Evolutionary conservation across 2,888 invertebrate genomes (phyloP), one percentile per base, ranked within the genome.

Genomic region (Dromius quadrimaculatus): DNA sequence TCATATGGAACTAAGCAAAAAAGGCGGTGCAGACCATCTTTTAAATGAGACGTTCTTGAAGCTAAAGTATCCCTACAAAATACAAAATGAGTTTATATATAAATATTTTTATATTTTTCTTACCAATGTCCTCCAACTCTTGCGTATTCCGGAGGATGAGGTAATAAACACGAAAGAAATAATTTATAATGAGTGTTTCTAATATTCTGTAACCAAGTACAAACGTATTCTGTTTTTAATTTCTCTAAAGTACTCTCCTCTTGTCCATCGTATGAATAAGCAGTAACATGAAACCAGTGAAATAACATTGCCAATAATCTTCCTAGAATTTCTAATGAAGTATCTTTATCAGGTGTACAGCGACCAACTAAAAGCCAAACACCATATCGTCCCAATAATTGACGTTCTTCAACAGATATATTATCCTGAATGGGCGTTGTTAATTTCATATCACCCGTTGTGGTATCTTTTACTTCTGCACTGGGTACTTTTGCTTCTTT

Each of bases 211-310:
- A 99, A 84, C 98, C 98, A 99, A 28, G 89, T 90, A 78, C 95
- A 95, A 9, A 98, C 95, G 79, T 95, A 94, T 82, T 94, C 94
- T 45, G 91, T 90, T 83, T 98, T 98, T 45, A 98, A 82, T 81
- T 94, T 92, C 83, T 98, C 97, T 73, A 97, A 88, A 6, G 93
- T 90, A 81, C 92, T 93, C 74, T 97, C 97, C 61, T 89, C 89
- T 80, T 91, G 90, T 94, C 95, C 95, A 83, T 97, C 96, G 79
- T 95, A 96, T 5, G 98, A 91, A 82, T 95, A 96, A 1, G 98
- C 97, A 11, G 98, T 99, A 77, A 97, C 93, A 83, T 98, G 95
- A 85, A 98, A 99, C 99, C 99, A 99, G 82, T 98, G 97, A 84
- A 98, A 99, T 73, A 99, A 87, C 88, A 98, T 97, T 23, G 97